These are phyloP conservation scores for Anguilla obscura DNA, from an alignment of 2,797 vertebrate species.

Conservation along the genomic window DNA sequence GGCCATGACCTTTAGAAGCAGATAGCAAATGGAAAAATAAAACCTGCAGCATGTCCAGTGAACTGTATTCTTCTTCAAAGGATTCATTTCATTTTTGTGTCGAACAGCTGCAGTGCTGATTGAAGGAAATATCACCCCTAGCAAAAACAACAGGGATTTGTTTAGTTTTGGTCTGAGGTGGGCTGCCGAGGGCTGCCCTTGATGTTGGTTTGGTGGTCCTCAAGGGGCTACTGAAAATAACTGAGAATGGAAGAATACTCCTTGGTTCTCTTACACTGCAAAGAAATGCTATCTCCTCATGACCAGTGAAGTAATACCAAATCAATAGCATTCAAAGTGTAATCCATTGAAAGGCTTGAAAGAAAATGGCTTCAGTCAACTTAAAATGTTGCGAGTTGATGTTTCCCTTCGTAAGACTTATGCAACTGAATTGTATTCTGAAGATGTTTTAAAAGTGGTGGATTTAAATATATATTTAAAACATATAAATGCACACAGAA, in stretches of 20 bases:
- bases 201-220: constrained; percentile 55
- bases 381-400: neutral
- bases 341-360: constrained; percentile 34
- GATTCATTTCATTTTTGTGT: neutral
- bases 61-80: constrained; percentile 2
- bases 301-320: constrained; percentile 47
- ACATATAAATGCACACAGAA: neutral
- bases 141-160: constrained; percentile 32
- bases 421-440: constrained; percentile 18
- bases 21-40: constrained; percentile 13
- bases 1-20: neutral
- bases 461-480: neutral
- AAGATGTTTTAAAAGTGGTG: constrained; percentile 33
- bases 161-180: constrained; percentile 40
- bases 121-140: constrained; percentile 23
- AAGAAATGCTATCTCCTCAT: constrained; percentile 35
- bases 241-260: constrained; percentile 44
- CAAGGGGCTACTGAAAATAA: constrained; percentile 54
- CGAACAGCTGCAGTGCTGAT: neutral
- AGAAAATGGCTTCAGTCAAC: constrained; percentile 21
- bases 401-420: constrained; percentile 29
- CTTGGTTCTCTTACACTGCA: constrained; percentile 38
- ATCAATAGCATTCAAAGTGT: constrained; percentile 21
- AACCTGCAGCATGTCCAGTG: neutral
- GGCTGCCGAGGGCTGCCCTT: constrained; percentile 29